Evolutionary conservation across 2,113 vertebrate species (phyloP), one percentile per base, ranked within the genome.

Genomic region (Pagrus major): DNA sequence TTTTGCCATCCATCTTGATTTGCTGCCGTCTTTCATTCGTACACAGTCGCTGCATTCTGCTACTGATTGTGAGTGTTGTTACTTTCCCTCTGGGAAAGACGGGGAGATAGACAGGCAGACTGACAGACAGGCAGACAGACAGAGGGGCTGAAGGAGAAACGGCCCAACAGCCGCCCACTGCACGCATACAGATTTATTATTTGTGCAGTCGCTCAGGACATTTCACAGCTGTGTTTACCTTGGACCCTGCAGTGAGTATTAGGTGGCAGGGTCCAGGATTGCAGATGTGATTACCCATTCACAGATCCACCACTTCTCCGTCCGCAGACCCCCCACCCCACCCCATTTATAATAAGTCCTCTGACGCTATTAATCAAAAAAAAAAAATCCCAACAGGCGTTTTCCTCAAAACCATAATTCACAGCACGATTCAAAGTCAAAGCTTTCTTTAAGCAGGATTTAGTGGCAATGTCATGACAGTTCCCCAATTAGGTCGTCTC

Each of bases 171-270:
- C 85, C 81, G 78, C 77, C 72, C 83, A 91, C 85, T 93, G 84
- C 91, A 75, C 75, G 69, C 77, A 58, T 63, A 76, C 78, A 91
- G 81, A 94, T 93, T 90, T 88, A 84, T 94, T 93, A 80, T 92
- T 94, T 94, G 89, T 91, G 72, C 89, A 93, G 85, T 94, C 90
- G 83, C 69, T 90, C 73, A 93, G 93, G 91, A 94, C 88, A 90
- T 93, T 91, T 92, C 94, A 89, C 95, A 96, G 95, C 95, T 96
- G 95, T 96, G 93, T 96, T 96, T 96, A 94, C 90, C 86, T 93
- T 95, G 94, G 94, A 93, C 92, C 79, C 73, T 69, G 92, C 86
- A 76, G 74, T 89, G 88, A 91, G 91, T 94, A 94, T 96, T 95
- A 93, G 94, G 95, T 95, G 92, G 91, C 91, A 91, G 89, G 82